Evolutionary conservation across 2,113 vertebrate species (phyloP).

Genomic region (Pygathrix nemaeus): DNA sequence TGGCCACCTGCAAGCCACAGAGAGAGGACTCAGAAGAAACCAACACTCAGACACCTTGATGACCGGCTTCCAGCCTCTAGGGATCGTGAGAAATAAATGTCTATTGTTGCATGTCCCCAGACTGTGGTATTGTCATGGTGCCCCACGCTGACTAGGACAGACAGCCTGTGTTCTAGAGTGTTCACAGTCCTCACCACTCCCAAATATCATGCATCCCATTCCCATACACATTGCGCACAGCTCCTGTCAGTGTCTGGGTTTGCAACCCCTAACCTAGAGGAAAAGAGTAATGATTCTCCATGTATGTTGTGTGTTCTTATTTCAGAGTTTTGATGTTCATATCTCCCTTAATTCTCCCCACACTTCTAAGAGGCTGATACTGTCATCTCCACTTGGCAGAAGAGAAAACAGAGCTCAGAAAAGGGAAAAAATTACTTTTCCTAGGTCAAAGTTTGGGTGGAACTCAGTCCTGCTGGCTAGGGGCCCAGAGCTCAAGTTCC

Average conservation of each 20-base stretch:
- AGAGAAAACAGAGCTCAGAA: constrained; percentile 20
- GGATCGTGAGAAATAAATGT: neutral
- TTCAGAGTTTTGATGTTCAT: neutral
- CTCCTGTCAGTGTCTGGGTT: neutral
- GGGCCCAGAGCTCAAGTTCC: neutral
- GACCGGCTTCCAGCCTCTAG: neutral
- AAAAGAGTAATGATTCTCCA: neutral
- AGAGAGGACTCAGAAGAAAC: neutral
- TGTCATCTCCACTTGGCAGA: neutral
- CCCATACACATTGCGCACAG: too few species aligned
- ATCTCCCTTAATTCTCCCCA: neutral
- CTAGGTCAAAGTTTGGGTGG: neutral
- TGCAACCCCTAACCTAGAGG: neutral
- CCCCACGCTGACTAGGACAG: neutral
- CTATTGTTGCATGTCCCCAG: neutral
- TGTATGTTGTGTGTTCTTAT: neutral
- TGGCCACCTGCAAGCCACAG: neutral
- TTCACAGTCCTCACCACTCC: neutral
- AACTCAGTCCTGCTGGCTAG: neutral
- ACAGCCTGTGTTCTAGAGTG: neutral
- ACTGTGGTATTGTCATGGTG: neutral
- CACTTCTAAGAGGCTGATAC: neutral
- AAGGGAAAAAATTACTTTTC: constrained; percentile 37
- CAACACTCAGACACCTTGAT: neutral
- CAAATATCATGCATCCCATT: neutral